These are phyloP conservation scores for Pontoporia blainvillei DNA, from an alignment of 2,113 vertebrate species.

Conservation along the genomic window DNA sequence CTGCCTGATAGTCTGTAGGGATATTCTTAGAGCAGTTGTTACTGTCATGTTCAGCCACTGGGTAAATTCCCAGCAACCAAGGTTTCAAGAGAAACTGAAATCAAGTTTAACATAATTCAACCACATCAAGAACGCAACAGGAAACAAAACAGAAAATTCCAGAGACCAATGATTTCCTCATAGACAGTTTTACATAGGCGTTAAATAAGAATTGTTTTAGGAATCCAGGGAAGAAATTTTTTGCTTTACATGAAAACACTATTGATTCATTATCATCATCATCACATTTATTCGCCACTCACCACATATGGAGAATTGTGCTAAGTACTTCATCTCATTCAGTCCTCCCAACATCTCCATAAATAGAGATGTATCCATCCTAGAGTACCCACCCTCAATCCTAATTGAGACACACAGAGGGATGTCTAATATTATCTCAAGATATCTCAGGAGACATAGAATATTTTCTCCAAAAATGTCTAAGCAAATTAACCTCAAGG, in stretches of 20 bases:
- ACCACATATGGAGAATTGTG: neutral
- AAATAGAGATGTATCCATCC: neutral
- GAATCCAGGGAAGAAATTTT: neutral
- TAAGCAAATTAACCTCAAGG: neutral
- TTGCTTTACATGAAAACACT: neutral
- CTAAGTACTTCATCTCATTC: neutral
- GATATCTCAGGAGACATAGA: neutral
- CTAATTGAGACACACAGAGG: neutral
- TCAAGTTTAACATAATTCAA: slow-evolving; percentile 42
- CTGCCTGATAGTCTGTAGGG: slow-evolving; percentile 20
- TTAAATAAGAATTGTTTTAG: neutral
- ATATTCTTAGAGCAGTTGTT: neutral
- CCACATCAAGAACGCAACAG: neutral
- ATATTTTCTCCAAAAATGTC: neutral
- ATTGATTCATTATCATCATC: neutral
- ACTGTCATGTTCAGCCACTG: neutral
- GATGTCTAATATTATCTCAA: neutral
- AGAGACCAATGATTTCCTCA: slow-evolving; percentile 12
- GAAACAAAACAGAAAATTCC: neutral
- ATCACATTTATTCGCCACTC: neutral
- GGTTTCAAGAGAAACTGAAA: slow-evolving; percentile 43
- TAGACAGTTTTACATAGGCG: neutral
- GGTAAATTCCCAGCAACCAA: slow-evolving; percentile 26
- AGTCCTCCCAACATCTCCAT: neutral
- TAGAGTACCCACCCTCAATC: neutral